Conservation (phyloP, 2,888 invertebrate species). For the Gastrophysa polygoni region DNA sequence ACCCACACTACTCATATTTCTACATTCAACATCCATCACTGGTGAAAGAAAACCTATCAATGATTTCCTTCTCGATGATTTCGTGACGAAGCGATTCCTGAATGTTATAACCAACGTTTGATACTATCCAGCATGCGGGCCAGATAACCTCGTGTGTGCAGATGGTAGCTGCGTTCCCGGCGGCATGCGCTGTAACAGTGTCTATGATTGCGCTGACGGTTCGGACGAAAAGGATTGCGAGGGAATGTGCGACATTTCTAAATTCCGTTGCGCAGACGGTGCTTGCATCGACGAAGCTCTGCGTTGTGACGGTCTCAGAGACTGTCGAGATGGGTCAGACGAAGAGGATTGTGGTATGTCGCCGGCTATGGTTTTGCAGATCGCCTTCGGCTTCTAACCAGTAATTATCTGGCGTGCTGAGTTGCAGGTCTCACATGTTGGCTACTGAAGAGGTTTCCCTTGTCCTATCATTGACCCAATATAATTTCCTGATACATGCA, state of each 20-base stretch:
- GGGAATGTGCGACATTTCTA: slow-evolving; percentile 31
- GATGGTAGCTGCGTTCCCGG: slow-evolving; percentile 60
- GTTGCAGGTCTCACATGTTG: not conserved
- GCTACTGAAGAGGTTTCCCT: too few species aligned
- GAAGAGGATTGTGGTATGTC: slow-evolving; percentile 61
- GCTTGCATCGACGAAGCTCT: slow-evolving; percentile 60
- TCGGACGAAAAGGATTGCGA: slow-evolving; percentile 74
- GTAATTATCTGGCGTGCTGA: not conserved
- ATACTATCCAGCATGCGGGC: slow-evolving; percentile 51
- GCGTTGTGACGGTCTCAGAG: slow-evolving; percentile 59
- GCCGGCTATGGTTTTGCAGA: not conserved
- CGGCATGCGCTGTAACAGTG: slow-evolving; percentile 56
- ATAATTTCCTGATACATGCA: too few species aligned
- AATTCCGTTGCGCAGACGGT: slow-evolving; percentile 51
- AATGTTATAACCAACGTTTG: not conserved
- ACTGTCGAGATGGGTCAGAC: slow-evolving; percentile 67
- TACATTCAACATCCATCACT: too few species aligned
- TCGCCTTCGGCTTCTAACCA: not conserved
- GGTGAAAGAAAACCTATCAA: too few species aligned
- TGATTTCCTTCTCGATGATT: too few species aligned
- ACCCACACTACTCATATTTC: too few species aligned
- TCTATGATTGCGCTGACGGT: slow-evolving; percentile 77
- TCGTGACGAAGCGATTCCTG: too few species aligned
- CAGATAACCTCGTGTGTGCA: slow-evolving; percentile 62
- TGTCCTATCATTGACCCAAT: too few species aligned